Conservation (phyloP, 2,888 invertebrate species). For the Steinernema scapterisci region DNA sequence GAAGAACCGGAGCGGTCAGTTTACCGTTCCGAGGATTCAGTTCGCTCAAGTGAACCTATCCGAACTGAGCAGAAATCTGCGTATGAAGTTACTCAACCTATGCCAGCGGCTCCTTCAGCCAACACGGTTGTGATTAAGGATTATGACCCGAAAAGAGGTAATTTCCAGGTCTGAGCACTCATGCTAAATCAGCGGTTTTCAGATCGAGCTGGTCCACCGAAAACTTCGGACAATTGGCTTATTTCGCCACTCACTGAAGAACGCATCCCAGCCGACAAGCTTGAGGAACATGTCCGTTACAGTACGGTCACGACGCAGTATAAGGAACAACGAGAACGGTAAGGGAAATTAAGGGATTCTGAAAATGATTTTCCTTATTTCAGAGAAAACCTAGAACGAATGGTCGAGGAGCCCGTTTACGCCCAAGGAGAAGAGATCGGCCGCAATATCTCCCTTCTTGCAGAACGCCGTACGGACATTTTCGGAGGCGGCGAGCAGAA, state of each 20-base stretch:
- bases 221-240: conserved; percentile 75
- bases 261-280: conserved; percentile 92
- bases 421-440: conserved; percentile 88
- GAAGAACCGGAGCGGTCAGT: conserved; percentile 51
- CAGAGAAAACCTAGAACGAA: conserved; percentile 76
- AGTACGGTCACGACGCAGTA: conserved; percentile 67
- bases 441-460: conserved; percentile 89
- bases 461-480: conserved; percentile 98
- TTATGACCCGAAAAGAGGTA: conserved; percentile 88
- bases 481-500: conserved; percentile 91
- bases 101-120: conserved; percentile 77
- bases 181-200: too few relatives aligned
- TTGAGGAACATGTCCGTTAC: conserved; percentile 91
- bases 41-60: not conserved
- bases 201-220: not conserved
- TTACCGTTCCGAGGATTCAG: not conserved
- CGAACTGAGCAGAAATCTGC: conserved; percentile 36
- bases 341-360: not conserved
- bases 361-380: conserved; percentile 5
- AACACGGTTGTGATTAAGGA: conserved; percentile 86
- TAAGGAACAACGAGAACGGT: conserved; percentile 92
- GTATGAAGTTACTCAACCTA: conserved; percentile 53
- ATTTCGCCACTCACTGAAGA: conserved; percentile 98
- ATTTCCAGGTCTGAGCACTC: not conserved
- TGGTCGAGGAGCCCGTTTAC: conserved; percentile 84